These are phyloP conservation scores for Elephantulus edwardii DNA, from an alignment of 2,113 vertebrate species.

Conservation along the genomic window DNA sequence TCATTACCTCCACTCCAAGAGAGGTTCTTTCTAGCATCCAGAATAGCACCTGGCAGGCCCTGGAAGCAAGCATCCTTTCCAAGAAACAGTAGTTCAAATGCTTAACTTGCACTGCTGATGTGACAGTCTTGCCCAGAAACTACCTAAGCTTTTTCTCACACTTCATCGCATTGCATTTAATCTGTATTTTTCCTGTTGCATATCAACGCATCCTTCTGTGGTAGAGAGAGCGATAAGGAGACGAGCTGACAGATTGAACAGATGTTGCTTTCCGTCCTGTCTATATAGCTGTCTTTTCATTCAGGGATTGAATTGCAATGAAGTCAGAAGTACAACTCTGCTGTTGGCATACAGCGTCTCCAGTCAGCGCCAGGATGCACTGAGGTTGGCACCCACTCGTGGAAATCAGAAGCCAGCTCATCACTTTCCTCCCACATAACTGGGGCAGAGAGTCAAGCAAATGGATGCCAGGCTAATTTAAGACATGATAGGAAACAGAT, in stretches of 20 bases:
- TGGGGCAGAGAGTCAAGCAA: constrained; percentile 73
- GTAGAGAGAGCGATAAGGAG: not conserved
- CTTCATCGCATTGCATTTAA: not conserved
- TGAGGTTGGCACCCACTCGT: constrained; percentile 62
- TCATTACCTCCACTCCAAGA: not conserved
- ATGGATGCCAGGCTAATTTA: constrained; percentile 69
- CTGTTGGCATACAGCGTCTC: constrained; percentile 65
- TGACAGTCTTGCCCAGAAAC: constrained; percentile 29
- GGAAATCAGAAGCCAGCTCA: constrained; percentile 74
- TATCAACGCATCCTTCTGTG: not conserved
- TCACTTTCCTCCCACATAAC: constrained; percentile 69
- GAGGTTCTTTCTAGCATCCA: not conserved
- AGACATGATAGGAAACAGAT: constrained; percentile 75
- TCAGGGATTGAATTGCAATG: constrained; percentile 21
- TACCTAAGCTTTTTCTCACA: constrained; percentile 1
- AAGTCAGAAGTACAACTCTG: constrained; percentile 59
- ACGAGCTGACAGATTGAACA: not conserved
- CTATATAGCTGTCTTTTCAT: not conserved
- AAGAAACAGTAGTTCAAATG: not conserved
- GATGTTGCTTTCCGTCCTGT: not conserved
- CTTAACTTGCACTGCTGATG: not conserved
- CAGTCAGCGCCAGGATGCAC: constrained; percentile 54
- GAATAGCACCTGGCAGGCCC: not conserved
- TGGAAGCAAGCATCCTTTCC: not conserved
- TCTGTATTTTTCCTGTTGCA: not conserved